Percentiles rank a stretch among this genome's conserved stretches.
phyloP scores from a whole-genome alignment of 2,797 vertebrate species.

The Hylomyscus alleni region DNA sequence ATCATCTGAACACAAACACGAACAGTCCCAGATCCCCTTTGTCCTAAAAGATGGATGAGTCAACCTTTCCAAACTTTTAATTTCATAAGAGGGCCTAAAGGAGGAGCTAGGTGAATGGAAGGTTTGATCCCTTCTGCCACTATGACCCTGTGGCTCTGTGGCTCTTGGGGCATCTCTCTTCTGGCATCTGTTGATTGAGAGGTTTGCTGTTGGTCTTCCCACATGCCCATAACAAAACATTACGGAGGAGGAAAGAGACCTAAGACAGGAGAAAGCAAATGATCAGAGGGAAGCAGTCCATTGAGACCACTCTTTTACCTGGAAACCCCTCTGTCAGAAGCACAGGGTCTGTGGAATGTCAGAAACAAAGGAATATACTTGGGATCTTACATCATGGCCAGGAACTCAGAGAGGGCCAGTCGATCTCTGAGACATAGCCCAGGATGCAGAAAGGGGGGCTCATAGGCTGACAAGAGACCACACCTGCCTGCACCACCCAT shows the following conservation, averaged over 20 bases:
- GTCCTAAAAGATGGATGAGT: constrained; percentile 43
- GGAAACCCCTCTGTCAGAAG: not conserved
- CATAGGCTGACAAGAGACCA: not conserved
- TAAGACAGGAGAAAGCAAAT: constrained; percentile 45
- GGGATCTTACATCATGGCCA: not conserved
- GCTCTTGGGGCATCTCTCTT: not conserved
- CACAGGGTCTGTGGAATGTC: not conserved
- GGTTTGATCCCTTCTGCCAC: not conserved
- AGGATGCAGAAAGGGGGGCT: not conserved
- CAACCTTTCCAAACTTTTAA: constrained; percentile 48
- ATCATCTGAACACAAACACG: constrained; percentile 44
- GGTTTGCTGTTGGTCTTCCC: not conserved
- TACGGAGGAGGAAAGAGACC: constrained; percentile 12
- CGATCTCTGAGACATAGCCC: not conserved
- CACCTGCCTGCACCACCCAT: not conserved
- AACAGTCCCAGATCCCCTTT: not conserved
- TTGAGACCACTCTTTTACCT: constrained; percentile 23
- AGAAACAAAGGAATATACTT: not conserved
- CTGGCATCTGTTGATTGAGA: not conserved
- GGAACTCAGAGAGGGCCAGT: not conserved
- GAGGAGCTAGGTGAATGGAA: not conserved
- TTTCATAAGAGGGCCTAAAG: not conserved
- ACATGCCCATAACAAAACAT: not conserved
- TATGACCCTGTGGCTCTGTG: not conserved
- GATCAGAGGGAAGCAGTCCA: constrained; percentile 29